phyloP scores from a whole-genome alignment of 2,113 vertebrate species.

The Hippocampus mohnikei region DNA sequence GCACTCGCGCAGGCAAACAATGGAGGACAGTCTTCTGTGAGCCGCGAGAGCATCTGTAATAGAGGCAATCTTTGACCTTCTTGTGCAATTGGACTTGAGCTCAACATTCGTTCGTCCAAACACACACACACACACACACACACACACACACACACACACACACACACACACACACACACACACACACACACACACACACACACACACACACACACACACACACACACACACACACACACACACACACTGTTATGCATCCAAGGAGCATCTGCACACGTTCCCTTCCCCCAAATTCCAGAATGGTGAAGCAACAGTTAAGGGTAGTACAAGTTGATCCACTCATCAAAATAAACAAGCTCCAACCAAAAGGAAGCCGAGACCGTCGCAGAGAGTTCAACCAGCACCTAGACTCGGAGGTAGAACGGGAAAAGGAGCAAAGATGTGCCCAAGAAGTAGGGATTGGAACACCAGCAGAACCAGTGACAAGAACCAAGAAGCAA shows the following conservation, averaged over 20 bases:
- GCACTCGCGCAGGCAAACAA: slow-evolving; percentile 2
- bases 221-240: neutral
- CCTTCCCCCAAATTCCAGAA: too few relatives aligned
- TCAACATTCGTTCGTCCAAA: neutral
- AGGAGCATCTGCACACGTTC: too few relatives aligned
- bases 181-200: neutral
- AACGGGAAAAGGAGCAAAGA: too few relatives aligned
- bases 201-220: neutral
- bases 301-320: too few relatives aligned
- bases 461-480: too few relatives aligned
- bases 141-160: slow-evolving; percentile 1
- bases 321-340: too few relatives aligned
- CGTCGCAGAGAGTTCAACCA: too few relatives aligned
- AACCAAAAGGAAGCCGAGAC: too few relatives aligned
- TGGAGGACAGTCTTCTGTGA: neutral
- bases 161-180: neutral
- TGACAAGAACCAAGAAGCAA: too few relatives aligned
- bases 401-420: too few relatives aligned
- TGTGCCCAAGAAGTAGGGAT: too few relatives aligned
- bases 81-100: neutral
- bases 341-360: too few relatives aligned
- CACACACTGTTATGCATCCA: neutral
- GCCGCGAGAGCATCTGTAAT: neutral
- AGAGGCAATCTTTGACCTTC: neutral
- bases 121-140: slow-evolving; percentile 1